Conservation (phyloP, 2,113 vertebrate genomes). For the Anolis carolinensis region DNA sequence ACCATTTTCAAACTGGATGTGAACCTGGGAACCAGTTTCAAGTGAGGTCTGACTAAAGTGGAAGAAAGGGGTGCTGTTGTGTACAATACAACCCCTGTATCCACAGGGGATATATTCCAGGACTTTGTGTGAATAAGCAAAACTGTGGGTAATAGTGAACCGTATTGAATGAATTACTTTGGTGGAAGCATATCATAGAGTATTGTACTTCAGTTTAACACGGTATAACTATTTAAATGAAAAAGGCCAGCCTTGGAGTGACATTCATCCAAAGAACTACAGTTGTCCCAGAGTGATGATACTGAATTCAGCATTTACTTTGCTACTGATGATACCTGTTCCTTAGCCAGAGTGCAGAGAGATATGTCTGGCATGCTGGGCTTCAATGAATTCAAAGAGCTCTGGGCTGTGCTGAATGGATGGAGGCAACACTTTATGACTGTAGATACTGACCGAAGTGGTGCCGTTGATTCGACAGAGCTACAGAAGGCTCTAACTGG, state of each 20-base stretch:
- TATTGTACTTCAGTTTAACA: background rate
- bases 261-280: background rate
- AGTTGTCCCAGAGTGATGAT: background rate
- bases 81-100: too few relatives aligned
- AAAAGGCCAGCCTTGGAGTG: background rate
- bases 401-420: slow-evolving; percentile 85
- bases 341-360: slow-evolving; percentile 83
- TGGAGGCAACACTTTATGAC: slow-evolving; percentile 88
- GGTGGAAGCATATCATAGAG: too few relatives aligned
- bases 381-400: slow-evolving; percentile 93
- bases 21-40: too few relatives aligned
- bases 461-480: slow-evolving; percentile 87
- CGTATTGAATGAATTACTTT: background rate
- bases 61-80: too few relatives aligned
- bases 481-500: slow-evolving; percentile 84
- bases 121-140: too few relatives aligned
- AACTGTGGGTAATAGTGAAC: too few relatives aligned
- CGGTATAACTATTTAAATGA: background rate
- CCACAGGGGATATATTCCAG: background rate
- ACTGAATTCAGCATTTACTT: background rate
- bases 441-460: slow-evolving; percentile 88
- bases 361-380: slow-evolving; percentile 87
- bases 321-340: slow-evolving; percentile 7
- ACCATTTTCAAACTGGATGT: too few relatives aligned
- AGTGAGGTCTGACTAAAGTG: too few relatives aligned